Conservation (phyloP, 2,888 invertebrate species). For the Lamellibrachia columna region DNA sequence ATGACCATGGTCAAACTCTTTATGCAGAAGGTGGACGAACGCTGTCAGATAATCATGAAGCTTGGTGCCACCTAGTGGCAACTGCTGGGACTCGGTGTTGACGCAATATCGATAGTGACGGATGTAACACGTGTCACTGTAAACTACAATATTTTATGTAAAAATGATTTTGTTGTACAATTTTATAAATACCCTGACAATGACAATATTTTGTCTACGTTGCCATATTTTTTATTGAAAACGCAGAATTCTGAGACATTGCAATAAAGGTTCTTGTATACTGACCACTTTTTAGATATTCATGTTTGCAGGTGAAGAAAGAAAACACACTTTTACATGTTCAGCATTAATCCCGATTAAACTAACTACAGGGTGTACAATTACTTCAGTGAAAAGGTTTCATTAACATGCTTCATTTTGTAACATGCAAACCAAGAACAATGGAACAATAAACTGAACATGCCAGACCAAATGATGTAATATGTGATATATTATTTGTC, state of each 20-base stretch:
- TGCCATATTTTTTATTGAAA: not conserved
- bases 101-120: not conserved
- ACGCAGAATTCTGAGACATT: not conserved
- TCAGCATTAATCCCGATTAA: not conserved
- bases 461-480: not conserved
- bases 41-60: conserved; percentile 34
- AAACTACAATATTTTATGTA: not conserved
- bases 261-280: not conserved
- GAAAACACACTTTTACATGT: not conserved
- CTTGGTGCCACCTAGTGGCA: not conserved
- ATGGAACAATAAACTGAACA: not conserved
- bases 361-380: not conserved
- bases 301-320: not conserved
- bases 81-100: not conserved
- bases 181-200: not conserved
- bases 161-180: not conserved
- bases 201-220: not conserved
- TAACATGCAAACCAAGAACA: not conserved
- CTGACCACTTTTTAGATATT: not conserved
- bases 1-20: conserved; percentile 56
- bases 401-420: not conserved
- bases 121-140: not conserved
- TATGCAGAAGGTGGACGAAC: conserved; percentile 61
- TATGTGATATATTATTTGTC: not conserved
- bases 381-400: too few species aligned